phyloP scores from a whole-genome alignment of 2,797 vertebrate genomes.

The Pseudocheirus occidentalis region DNA sequence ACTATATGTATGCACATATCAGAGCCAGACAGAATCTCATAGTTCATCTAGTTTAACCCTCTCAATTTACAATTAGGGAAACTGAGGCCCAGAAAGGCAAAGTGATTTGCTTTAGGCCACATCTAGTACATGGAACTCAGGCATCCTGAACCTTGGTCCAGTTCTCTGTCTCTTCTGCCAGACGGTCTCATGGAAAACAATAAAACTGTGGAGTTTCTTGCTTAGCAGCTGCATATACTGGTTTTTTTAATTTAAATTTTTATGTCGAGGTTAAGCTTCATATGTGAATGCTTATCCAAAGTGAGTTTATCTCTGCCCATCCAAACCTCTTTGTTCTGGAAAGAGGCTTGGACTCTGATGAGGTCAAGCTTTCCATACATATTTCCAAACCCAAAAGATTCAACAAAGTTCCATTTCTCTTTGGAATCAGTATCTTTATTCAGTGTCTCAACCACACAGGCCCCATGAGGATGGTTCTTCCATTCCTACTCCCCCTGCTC shows the following conservation, averaged over 20 bases:
- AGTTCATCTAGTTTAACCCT: neutral
- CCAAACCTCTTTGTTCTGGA: conserved; percentile 38
- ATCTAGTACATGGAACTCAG: neutral
- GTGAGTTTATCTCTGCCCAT: neutral
- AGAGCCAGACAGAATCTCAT: neutral
- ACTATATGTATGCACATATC: neutral
- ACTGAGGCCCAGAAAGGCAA: neutral
- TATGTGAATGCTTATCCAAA: conserved; percentile 18
- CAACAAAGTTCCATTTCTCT: conserved; percentile 56
- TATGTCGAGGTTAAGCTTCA: neutral
- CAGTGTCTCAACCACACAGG: conserved; percentile 45
- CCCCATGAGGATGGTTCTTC: conserved; percentile 15
- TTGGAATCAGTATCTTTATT: conserved; percentile 27
- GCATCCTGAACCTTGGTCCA: neutral
- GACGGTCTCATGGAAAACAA: conserved; percentile 14
- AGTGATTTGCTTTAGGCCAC: neutral
- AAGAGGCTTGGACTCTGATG: conserved; percentile 17
- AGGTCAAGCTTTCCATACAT: conserved; percentile 53
- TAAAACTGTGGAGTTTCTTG: neutral
- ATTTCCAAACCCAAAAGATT: conserved; percentile 71
- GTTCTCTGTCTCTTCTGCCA: neutral
- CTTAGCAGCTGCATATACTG: neutral
- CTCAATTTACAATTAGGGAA: neutral
- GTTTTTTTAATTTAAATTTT: neutral
- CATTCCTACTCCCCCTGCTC: conserved; percentile 49